Base-by-base conservation (phyloP, 1,140 invertebrate genomes). In the Bombus waltoni region DNA sequence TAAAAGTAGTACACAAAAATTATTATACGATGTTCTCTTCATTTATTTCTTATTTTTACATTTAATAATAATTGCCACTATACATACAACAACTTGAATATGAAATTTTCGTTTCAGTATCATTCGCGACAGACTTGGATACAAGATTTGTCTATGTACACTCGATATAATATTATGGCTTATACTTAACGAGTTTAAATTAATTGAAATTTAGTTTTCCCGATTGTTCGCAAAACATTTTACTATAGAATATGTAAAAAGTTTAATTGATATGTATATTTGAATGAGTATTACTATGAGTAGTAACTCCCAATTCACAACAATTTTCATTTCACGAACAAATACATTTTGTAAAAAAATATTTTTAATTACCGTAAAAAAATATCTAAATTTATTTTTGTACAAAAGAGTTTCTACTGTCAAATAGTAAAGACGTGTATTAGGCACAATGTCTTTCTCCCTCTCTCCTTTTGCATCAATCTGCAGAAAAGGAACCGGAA, bases 391-490 rank as follows among this genome's bases (percentile, higher is more conserved):
- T 40, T 9, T 4, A n/a, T 22, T 44, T 74, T 44, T 38, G 32
- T 62, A 65, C 32, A 75, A 74, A 44, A 73, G 4, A n/a, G 22
- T 75, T 53, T 28, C 40, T 75, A 62, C 6, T 42, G 6, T 47
- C 5, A 22, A 81, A 28, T 82, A 82, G 28, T n/a, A 4, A 15
- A 35, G 35, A 44, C 18, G 47, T n/a, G 47, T 32, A 42, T 44
- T 57, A 38, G 2, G 22, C 65, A 66, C 65, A 42, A 72, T 44
- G 44, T 78, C 68, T 78, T 66, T 72, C 59, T 65, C 47, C 53
- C 6, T 74, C 59, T 84, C n/a, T 87, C n/a, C 42, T n/a, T 71
- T 83, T 65, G 66, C 53, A 22, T 87, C 68, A 87, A 59, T 87
- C 59, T 18, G 44, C 40, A 40, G 81, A 74, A 73, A 66, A 57